These are phyloP conservation scores for Neodon shergylaensis DNA, from an alignment of 2,113 vertebrate genomes.

Conservation along the genomic window DNA sequence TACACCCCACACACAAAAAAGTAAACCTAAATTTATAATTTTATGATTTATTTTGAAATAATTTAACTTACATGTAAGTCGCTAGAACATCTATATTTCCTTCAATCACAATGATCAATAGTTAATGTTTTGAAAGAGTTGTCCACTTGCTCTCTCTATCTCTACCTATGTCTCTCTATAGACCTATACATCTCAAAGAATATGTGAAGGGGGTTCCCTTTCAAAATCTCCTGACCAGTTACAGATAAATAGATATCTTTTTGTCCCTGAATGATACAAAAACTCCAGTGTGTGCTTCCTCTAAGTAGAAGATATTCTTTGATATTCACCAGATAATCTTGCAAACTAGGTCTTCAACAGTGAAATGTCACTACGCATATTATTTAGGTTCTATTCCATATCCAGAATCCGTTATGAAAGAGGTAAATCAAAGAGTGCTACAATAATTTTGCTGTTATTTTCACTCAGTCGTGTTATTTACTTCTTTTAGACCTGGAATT, in stretches of 20 bases:
- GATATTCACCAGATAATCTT: background rate
- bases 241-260: background rate
- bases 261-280: background rate
- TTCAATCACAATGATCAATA: background rate
- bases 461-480: background rate
- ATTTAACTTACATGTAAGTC: background rate
- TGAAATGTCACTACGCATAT: background rate
- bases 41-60: constrained; percentile 14
- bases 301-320: background rate
- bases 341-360: background rate
- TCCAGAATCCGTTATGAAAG: background rate
- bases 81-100: background rate
- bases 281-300: background rate
- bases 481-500: background rate
- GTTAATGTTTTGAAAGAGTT: background rate
- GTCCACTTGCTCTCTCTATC: background rate
- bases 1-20: background rate
- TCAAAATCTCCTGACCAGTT: background rate
- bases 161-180: background rate
- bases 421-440: background rate
- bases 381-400: background rate
- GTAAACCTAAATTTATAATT: background rate
- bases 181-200: background rate
- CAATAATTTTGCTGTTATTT: background rate
- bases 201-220: background rate